Evolutionary conservation across 2,797 vertebrate species (phyloP).

Genomic region (Phrynocephalus vlangalii): DNA sequence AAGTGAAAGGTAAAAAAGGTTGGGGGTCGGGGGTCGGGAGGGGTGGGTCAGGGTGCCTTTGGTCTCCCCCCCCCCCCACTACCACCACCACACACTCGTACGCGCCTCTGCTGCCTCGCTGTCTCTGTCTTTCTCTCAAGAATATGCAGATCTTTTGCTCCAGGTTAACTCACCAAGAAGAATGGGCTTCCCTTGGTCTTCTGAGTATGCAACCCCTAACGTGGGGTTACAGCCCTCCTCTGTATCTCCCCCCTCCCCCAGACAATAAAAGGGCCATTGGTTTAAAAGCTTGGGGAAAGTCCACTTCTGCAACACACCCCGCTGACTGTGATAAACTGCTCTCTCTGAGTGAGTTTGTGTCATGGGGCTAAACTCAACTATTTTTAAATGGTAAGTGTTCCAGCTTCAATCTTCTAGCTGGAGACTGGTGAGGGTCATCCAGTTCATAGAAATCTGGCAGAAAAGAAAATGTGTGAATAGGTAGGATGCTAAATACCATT

Average conservation of each 20-base stretch:
- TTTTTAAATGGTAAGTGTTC: background rate
- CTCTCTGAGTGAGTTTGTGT: background rate
- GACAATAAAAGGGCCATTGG: background rate
- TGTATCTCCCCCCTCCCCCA: too few relatives aligned
- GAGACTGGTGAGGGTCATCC: constrained; percentile 57
- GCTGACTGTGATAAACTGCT: background rate
- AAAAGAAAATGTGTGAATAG: background rate
- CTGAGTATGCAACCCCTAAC: background rate
- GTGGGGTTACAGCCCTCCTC: background rate
- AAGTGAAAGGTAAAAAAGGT: constrained; percentile 93
- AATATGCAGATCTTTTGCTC: background rate
- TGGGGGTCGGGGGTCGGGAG: constrained; percentile 46
- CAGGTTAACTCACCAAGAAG: background rate
- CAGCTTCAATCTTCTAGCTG: background rate
- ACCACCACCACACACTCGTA: too few relatives aligned
- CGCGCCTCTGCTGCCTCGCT: background rate
- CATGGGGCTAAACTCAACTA: background rate
- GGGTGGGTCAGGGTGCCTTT: background rate
- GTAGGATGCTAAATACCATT: background rate
- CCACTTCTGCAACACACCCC: background rate
- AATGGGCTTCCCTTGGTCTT: background rate
- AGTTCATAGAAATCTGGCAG: constrained; percentile 4
- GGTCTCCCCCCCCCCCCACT: background rate
- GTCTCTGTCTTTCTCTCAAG: background rate
- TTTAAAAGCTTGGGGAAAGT: background rate